Conservation (phyloP, 2,888 invertebrate genomes). For the Drosophila setosimentum region DNA sequence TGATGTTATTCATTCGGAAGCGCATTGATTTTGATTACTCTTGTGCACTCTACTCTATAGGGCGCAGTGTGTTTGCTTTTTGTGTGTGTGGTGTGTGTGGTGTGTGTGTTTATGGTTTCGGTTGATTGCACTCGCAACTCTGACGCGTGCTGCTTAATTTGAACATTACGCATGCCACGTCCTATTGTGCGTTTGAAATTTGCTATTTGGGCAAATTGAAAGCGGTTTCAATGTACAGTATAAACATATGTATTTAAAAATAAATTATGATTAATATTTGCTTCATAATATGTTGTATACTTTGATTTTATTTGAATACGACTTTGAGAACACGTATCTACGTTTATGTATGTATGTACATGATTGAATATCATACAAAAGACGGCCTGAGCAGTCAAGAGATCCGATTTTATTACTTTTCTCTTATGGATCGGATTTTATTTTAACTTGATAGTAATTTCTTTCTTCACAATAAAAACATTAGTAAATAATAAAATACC, state of each 20-base stretch:
- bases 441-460: no score
- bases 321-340: constrained; percentile 6
- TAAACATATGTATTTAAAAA: neutral
- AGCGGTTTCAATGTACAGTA: neutral
- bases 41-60: constrained; percentile 42
- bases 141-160: constrained; percentile 58
- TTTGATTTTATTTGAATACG: no score
- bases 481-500: no score
- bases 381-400: neutral
- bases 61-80: neutral
- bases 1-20: constrained; percentile 32
- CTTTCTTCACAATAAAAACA: no score
- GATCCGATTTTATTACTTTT: neutral
- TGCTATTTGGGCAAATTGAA: neutral
- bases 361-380: neutral
- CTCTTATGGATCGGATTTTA: neutral
- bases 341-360: neutral
- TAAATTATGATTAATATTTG: neutral
- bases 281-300: constrained; percentile 27
- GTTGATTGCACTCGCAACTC: constrained; percentile 47
- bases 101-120: constrained; percentile 26
- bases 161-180: constrained; percentile 39
- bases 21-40: constrained; percentile 75
- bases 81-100: constrained; percentile 28
- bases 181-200: neutral